Base-by-base conservation (phyloP, 1,140 invertebrate species). In the Agraylea sexmaculata region DNA sequence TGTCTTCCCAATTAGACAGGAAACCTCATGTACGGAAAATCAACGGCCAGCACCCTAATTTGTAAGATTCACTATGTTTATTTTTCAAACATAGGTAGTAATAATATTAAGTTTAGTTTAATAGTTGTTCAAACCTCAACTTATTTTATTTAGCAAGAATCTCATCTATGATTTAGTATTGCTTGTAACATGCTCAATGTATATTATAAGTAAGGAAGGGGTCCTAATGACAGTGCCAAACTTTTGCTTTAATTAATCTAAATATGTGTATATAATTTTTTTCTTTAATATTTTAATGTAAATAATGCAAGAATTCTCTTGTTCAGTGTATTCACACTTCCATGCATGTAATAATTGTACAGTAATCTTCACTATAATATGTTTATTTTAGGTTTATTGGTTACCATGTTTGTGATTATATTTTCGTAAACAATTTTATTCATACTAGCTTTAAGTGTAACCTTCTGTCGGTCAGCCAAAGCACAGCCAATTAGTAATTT, bases 1-100 rank as follows among this genome's bases (percentile, higher is more conserved):
- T 65, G 3, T 16, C 22, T 23, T 40, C 40, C n/a, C 47, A 50
- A 22, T 38, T 50, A 1, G 47, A 50, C 17, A 41, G 47, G 38
- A 50, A 50, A 46, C 22, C 40, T 18, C 34, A 49, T 19, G 15
- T 49, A 4, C 42, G 29, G 22, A 42, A 32, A 37, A 18, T 32
- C 33, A 40, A 45, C 16, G 19, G 34, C n/a, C n/a, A n/a, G n/a
- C n/a, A n/a, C n/a, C n/a, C n/a, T n/a, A n/a, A n/a, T n/a, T n/a
- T n/a, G n/a, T n/a, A n/a, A n/a, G n/a, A n/a, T n/a, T n/a, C n/a
- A n/a, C n/a, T n/a, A n/a, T n/a, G n/a, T n/a, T n/a, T n/a, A n/a
- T n/a, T n/a, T n/a, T n/a, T n/a, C n/a, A n/a, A n/a, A n/a, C n/a
- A n/a, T n/a, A n/a, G n/a, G n/a, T n/a, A n/a, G n/a, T n/a, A n/a